Base-by-base conservation (phyloP, 2,113 vertebrate species). In the Recurvirostra avosetta region DNA sequence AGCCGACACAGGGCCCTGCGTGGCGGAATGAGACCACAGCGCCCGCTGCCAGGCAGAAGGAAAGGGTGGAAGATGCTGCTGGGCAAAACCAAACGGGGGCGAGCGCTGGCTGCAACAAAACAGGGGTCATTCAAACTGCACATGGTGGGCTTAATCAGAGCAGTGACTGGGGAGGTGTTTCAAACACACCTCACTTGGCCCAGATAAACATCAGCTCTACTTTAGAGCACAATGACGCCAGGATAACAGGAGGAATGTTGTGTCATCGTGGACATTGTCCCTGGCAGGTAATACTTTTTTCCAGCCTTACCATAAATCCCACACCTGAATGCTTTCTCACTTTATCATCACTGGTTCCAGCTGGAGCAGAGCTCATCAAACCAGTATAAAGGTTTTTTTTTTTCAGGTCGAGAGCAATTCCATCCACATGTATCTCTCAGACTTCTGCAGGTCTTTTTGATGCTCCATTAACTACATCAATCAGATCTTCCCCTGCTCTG, bases 221-320 rank as follows among this genome's bases (percentile, higher is more conserved):
- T 18, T 16, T 7, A 50, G 76, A 70, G 55, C 43, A 55, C 6
- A 22, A 2, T 1, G 14, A 13, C 5, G 3, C 36, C 23, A 98
- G 98, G 30, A 96, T 99, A n/a, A 96, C 97, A 0, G 98, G 99
- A 21, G 98, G 98, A 78, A 58, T 36, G 12, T 70, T 98, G n/a
- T 98, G 98, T 94, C 97, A 25, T 14, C 96, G 20, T 61, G 99
- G 98, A 18, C 97, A 98, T 20, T 99, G 99, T 88, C 99, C 99
- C 11, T 99, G 98, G 99, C 98, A 99, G 98, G 98, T 98, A 94
- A 90, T 32, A 12, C 5, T 32, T 16, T 9, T 50, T 49, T 75
- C 23, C 40, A 36, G 8, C 34, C 53, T 76, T 30, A 18, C 38
- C 34, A 29, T 45, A 50, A 82, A 49, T 11, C 47, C 61, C 20